Evolutionary conservation across 2,113 vertebrate species (phyloP).

Genomic region (Phalacrocorax pelagicus): DNA sequence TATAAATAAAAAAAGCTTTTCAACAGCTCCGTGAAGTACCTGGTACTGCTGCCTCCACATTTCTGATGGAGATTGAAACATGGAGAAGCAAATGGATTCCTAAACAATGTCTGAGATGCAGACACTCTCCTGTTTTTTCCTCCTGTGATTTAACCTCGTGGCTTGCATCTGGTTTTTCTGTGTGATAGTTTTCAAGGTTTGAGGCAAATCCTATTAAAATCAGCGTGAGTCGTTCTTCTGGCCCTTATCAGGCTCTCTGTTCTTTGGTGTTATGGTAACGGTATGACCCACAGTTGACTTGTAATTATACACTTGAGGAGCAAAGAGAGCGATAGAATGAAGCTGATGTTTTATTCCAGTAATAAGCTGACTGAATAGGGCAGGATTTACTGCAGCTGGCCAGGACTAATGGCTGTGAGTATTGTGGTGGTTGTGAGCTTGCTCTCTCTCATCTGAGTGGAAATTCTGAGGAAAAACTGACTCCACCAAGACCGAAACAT

Average conservation of each 20-base stretch:
- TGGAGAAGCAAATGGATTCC: neutral
- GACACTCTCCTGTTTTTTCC: neutral
- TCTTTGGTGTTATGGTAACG: conserved; percentile 21
- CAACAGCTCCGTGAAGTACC: neutral
- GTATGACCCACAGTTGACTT: conserved; percentile 16
- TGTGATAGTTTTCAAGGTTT: neutral
- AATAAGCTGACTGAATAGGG: conserved; percentile 11
- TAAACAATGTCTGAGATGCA: neutral
- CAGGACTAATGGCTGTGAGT: neutral
- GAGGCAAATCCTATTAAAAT: neutral
- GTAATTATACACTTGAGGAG: conserved; percentile 45
- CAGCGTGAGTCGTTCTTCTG: neutral
- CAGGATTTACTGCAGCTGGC: conserved; percentile 50
- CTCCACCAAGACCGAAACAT: conserved; percentile 32
- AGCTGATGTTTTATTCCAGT: conserved; percentile 44
- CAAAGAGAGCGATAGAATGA: neutral
- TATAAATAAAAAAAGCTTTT: neutral
- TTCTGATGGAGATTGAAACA: neutral
- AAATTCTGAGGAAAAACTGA: conserved; percentile 38
- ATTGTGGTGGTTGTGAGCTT: neutral
- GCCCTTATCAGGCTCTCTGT: neutral
- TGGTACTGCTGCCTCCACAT: fast-evolving
- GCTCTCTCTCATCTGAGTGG: neutral
- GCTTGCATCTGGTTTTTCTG: neutral
- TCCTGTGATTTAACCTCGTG: neutral